Conservation (phyloP, 2,797 vertebrate species). For the Etheostoma nigrum region DNA sequence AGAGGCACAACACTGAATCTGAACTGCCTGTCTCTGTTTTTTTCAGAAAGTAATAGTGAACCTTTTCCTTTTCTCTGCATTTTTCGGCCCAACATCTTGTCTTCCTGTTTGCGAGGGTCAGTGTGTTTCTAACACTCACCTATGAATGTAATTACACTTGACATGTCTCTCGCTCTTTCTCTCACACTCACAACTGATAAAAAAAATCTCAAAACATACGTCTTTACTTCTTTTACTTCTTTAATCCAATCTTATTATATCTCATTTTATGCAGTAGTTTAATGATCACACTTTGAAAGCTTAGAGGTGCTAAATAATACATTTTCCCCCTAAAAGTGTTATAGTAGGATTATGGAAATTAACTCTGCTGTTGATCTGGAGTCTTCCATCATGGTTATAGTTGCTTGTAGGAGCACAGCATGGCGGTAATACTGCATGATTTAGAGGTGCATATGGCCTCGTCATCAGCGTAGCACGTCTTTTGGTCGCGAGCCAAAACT, state of each 20-base stretch:
- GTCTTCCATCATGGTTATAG: constrained; percentile 75
- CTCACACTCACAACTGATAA: not conserved
- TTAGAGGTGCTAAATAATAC: constrained; percentile 31
- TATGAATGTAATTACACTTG: constrained; percentile 59
- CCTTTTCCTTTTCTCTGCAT: constrained; percentile 62
- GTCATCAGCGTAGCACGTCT: constrained; percentile 42
- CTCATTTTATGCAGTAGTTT: not conserved
- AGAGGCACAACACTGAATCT: constrained; percentile 1
- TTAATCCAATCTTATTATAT: not conserved
- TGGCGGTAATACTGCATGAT: constrained; percentile 71
- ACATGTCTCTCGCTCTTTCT: constrained; percentile 40
- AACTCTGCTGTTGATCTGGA: constrained; percentile 62
- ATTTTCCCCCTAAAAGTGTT: constrained; percentile 40
- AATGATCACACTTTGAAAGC: constrained; percentile 12
- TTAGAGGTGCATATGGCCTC: constrained; percentile 77
- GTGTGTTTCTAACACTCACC: no score
- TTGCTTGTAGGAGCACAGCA: constrained; percentile 66
- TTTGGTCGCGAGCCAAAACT: constrained; percentile 57
- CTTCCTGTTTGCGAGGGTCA: constrained; percentile 46
- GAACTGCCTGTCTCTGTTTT: constrained; percentile 29
- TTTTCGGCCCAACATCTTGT: constrained; percentile 53
- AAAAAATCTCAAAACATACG: no score
- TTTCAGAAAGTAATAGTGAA: constrained; percentile 56
- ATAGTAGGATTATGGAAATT: constrained; percentile 62
- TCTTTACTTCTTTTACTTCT: not conserved